Percentiles rank a stretch among this genome's conserved stretches.
phyloP scores from a whole-genome alignment of 1,140 invertebrate species.

The Zaprionus vittiger region DNA sequence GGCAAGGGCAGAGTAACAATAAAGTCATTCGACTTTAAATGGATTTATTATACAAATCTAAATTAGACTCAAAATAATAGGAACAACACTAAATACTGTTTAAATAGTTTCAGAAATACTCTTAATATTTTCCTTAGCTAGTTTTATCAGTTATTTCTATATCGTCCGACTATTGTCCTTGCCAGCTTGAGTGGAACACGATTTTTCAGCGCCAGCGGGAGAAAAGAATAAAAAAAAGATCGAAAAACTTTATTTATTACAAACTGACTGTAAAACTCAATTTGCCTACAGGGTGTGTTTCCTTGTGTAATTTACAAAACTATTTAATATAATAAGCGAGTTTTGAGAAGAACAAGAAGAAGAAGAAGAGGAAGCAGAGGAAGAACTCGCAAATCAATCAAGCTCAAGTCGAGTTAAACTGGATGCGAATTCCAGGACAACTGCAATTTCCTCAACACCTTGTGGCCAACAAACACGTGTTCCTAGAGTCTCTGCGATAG shows the following conservation, averaged over 20 bases:
- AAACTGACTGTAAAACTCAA: slow-evolving; percentile 29
- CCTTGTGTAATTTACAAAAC: slow-evolving; percentile 69
- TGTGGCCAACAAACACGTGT: slow-evolving; percentile 38
- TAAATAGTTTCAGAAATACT: not conserved
- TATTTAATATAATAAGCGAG: slow-evolving; percentile 68
- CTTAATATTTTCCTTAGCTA: not conserved
- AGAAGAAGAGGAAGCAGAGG: not conserved
- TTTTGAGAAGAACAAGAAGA: slow-evolving; percentile 18
- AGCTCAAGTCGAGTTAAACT: slow-evolving; percentile 22
- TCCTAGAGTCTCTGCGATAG: not conserved
- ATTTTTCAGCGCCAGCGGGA: slow-evolving; percentile 42
- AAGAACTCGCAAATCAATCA: slow-evolving; percentile 41
- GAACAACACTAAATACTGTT: not conserved
- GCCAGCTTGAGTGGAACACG: slow-evolving; percentile 47
- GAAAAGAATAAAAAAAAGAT: slow-evolving; percentile 38
- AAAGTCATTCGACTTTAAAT: too few species aligned
- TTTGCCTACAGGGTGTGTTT: slow-evolving; percentile 24
- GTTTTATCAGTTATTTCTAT: not conserved
- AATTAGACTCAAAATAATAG: too few species aligned
- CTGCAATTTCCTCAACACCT: slow-evolving; percentile 40
- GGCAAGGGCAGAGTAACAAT: not conserved
- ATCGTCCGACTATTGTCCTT: not conserved
- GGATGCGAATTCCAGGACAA: slow-evolving; percentile 25
- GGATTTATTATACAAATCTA: too few species aligned
- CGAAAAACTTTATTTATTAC: slow-evolving; percentile 68